Percentiles rank a stretch among this genome's conserved stretches.
phyloP scores from a whole-genome alignment of 2,797 vertebrate species.

The Craterocephalus amniculus region DNA sequence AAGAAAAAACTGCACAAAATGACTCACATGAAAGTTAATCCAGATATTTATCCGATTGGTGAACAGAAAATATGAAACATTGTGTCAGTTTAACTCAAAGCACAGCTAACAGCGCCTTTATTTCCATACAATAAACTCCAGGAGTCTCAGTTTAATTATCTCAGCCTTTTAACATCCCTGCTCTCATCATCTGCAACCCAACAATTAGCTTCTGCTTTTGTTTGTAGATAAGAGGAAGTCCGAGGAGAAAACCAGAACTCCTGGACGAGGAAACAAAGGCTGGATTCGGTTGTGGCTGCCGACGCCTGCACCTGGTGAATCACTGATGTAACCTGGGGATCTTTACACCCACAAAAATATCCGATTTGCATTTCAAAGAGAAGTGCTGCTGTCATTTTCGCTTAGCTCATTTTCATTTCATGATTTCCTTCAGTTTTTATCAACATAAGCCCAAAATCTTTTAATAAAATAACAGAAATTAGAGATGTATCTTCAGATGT shows the following conservation, averaged over 20 bases:
- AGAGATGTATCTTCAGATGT: too few relatives aligned
- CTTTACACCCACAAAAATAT: slow-evolving; percentile 23
- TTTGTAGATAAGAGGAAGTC: not conserved
- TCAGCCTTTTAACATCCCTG: not conserved
- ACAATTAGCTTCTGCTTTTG: slow-evolving; percentile 12
- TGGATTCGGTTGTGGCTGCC: slow-evolving; percentile 29
- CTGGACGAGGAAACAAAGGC: slow-evolving; percentile 3
- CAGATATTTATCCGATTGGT: too few relatives aligned
- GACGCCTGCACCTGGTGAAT: slow-evolving; percentile 27
- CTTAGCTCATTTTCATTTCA: not conserved
- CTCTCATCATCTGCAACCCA: slow-evolving; percentile 33
- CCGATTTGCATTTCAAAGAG: slow-evolving; percentile 58
- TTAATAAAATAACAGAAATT: not conserved
- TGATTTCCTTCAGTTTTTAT: not conserved
- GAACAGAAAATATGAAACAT: too few relatives aligned
- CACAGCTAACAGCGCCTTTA: too few relatives aligned
- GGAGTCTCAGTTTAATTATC: too few relatives aligned
- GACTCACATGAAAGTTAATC: too few relatives aligned
- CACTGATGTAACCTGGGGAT: slow-evolving; percentile 17
- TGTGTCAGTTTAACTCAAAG: too few relatives aligned
- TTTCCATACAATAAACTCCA: too few relatives aligned
- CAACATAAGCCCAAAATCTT: not conserved
- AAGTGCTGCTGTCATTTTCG: not conserved
- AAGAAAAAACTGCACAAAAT: too few relatives aligned
- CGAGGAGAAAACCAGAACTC: not conserved